Percentiles rank a stretch among this genome's conserved stretches.
These are phyloP conservation scores for Dusona sp. DNA, from an alignment of 2,888 invertebrate genomes.

Conservation along the genomic window DNA sequence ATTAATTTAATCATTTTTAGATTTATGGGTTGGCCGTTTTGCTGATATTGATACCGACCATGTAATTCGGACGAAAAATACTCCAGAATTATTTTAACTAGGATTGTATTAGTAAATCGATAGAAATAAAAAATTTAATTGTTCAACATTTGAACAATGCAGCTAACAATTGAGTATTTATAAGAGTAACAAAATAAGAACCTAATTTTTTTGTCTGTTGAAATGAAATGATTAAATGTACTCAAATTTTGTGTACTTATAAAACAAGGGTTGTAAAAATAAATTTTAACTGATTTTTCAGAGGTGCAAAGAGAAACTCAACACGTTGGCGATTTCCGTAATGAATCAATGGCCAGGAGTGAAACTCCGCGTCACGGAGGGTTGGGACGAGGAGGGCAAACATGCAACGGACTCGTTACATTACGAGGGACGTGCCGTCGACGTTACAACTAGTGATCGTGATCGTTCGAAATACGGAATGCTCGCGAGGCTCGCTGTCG, in stretches of 20 bases:
- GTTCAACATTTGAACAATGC: no score
- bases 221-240: not conserved
- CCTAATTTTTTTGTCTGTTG: not conserved
- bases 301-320: conserved; percentile 98
- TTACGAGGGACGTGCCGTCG: conserved; percentile 98
- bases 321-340: conserved; percentile 97
- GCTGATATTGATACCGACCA: no score
- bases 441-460: conserved; percentile 97
- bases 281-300: conserved; percentile 85
- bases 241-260: not conserved
- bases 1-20: no score
- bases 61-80: no score
- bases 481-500: conserved; percentile 97
- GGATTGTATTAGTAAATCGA: not conserved
- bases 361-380: conserved; percentile 95
- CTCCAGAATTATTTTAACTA: no score
- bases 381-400: conserved; percentile 96
- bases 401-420: conserved; percentile 94
- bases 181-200: not conserved
- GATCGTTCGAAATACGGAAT: conserved; percentile 97
- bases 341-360: conserved; percentile 99
- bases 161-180: not conserved
- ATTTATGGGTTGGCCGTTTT: no score
- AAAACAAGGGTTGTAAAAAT: not conserved
- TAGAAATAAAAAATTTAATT: not conserved